Evolutionary conservation across 1,140 invertebrate genomes (phyloP), one percentile per base, ranked within the genome.

Genomic region (Cheumatopsyche charites): DNA sequence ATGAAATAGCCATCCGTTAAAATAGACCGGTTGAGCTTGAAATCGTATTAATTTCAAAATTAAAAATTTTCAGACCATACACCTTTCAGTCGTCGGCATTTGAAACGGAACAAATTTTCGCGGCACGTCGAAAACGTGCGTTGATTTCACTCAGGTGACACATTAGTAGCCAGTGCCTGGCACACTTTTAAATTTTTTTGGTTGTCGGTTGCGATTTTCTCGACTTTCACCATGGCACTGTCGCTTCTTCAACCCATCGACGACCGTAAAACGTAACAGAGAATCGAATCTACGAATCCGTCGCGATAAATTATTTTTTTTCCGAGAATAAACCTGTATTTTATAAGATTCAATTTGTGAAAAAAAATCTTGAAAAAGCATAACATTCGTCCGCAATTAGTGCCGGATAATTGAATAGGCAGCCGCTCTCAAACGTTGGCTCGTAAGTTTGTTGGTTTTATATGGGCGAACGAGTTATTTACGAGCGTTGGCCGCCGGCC

Each of bases 111-210:
- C 11, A 25, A 58, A 58, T 21, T 17, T 58, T 25, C 21, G 25
- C 55, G 21, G 21, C 55, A 23, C 21, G 7, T 58, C 15, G 3
- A 36, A 3, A 36, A 36, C 43, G 55, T 47, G 11, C 11, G 26
- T 15, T 45, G 47, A 68, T 68, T 43, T 68, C 36, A 66, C 63
- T 43, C 17, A 19, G 26, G 15, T 55, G 66, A 68, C 66, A 68
- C 66, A 68, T 68, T 68, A 43, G 26, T 68, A 19, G 12, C 47
- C 12, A 23, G 25, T 15, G 47, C 47, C 66, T 68, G 66, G 66
- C 66, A 68, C 66, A 68, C 66, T 68, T 68, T 68, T 36, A 36
- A 36, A 36, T 36, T 36, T 52, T 68, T 68, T 68, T 68, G 66
- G 66, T 68, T 47, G 7, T 42, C 66, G 36, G 29, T 45, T 55